These are phyloP conservation scores for Argya squamiceps DNA, from an alignment of 2,797 vertebrate genomes.

Conservation along the genomic window DNA sequence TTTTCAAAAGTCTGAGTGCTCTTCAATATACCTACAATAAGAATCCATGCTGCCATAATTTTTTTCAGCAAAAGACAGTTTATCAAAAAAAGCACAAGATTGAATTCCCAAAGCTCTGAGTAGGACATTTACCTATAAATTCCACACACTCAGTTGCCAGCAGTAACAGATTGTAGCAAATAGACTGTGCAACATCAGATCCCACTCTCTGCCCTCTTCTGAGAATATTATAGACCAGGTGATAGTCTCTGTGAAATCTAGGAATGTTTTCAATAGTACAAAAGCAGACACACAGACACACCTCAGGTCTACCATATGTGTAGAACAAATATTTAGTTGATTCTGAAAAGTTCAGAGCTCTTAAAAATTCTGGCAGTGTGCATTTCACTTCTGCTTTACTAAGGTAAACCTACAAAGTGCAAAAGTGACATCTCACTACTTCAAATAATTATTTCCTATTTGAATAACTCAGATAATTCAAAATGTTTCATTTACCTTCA, in stretches of 20 bases:
- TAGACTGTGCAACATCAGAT: background rate
- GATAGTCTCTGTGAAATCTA: constrained; percentile 23
- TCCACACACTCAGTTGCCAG: background rate
- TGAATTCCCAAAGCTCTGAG: background rate
- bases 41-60: background rate
- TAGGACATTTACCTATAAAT: constrained; percentile 13
- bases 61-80: background rate
- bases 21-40: background rate
- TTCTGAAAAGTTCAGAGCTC: background rate
- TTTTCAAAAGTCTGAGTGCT: background rate
- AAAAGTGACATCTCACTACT: background rate
- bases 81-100: constrained; percentile 1
- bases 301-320: background rate
- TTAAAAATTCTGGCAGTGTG: background rate
- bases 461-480: background rate
- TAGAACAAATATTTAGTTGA: background rate
- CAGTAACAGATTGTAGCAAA: constrained; percentile 10
- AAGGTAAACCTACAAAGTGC: background rate
- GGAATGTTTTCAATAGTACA: background rate
- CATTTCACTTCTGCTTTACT: background rate
- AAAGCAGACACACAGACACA: constrained; percentile 11
- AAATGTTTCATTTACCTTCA: background rate
- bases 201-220: background rate
- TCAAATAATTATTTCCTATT: background rate
- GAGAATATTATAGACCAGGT: background rate